Percentiles rank a stretch among this genome's conserved stretches.
phyloP scores from a whole-genome alignment of 2,113 vertebrate species.

The Pycnonotus jocosus region DNA sequence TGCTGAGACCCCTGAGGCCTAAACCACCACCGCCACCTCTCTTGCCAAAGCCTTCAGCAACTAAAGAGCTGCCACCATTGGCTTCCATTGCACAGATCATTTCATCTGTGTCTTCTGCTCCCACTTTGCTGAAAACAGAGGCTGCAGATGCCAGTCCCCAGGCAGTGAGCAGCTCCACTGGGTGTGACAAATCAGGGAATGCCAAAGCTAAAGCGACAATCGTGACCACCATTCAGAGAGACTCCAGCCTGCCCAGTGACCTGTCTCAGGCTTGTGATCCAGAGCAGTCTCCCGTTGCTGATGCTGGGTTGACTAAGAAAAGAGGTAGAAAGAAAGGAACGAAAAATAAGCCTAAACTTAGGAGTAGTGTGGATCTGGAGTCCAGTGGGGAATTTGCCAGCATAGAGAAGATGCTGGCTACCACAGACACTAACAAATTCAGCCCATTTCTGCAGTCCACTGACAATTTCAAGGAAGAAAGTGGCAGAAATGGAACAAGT shows the following conservation, averaged over 20 bases:
- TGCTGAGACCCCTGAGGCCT: constrained; percentile 80
- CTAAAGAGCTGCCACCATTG: constrained; percentile 88
- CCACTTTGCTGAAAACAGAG: constrained; percentile 84
- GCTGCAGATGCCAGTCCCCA: constrained; percentile 21
- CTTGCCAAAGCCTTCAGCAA: constrained; percentile 85
- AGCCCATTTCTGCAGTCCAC: constrained; percentile 86
- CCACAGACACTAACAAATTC: constrained; percentile 93
- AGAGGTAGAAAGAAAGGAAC: constrained; percentile 73
- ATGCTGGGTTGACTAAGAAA: constrained; percentile 59
- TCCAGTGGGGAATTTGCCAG: constrained; percentile 98
- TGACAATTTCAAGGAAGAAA: constrained; percentile 64
- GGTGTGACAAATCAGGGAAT: constrained; percentile 55
- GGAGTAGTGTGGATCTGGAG: constrained; percentile 82
- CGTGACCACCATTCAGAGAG: neutral
- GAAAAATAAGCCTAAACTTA: constrained; percentile 57
- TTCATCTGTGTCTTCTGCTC: constrained; percentile 90
- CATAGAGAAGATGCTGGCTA: constrained; percentile 96
- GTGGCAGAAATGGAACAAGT: constrained; percentile 65
- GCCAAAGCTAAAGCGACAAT: constrained; percentile 52
- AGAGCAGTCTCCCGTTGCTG: constrained; percentile 35
- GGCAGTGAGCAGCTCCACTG: neutral
- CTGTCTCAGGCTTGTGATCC: neutral
- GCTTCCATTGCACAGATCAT: constrained; percentile 99
- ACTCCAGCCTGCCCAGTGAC: constrained; percentile 26
- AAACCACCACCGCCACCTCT: constrained; percentile 81